Evolutionary conservation across 2,888 invertebrate species (phyloP), one percentile per base, ranked within the genome.

Genomic region (Dicycla oo): DNA sequence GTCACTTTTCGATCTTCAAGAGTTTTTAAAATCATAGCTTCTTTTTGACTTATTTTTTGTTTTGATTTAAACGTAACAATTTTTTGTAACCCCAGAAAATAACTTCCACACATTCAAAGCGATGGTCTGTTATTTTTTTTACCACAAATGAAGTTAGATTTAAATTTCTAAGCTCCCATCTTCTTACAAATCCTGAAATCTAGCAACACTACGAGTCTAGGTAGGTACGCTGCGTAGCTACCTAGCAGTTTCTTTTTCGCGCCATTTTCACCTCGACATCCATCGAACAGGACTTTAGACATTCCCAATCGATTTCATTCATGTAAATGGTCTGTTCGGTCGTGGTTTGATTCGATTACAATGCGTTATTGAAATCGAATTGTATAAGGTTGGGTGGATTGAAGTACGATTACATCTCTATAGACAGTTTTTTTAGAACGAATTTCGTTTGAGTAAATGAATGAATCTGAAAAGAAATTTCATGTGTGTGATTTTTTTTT

Each of bases 291-390:
- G 58, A 62, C 57, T 81, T 73, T 79, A 79, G 81, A 73, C 73
- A 81, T 76, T 69, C 73, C 70, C 72, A 76, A 83, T 81, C 64
- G 80, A 83, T 79, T 83, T 70, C 49, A 57, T 75, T 76, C 73
- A 81, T 76, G 70, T 69, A 82, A 83, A 83, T 76, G 69, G 69
- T 79, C 80, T 73, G 69, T 73, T 72, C 73, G 68, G 54, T 76
- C 71, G 72, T 78, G 80, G 78, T 75, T 81, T 73, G 75, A 84
- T 76, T 78, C 76, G 76, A 82, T 83, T 80, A 76, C 78, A 75
- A 78, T 76, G 71, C 69, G 69, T 76, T 82, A 82, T 74, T 76
- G 68, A 73, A 80, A 83, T 78, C 61, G 69, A 84, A 78, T 80
- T 78, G 70, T 83, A 68, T 73, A 70, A 69, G 73, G 73, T 80